A percentile compares a stretch with the other conserved stretches of the same genome.
phyloP scores from a whole-genome alignment of 2,797 vertebrate genomes.

The Mormyrops attenuatus region DNA sequence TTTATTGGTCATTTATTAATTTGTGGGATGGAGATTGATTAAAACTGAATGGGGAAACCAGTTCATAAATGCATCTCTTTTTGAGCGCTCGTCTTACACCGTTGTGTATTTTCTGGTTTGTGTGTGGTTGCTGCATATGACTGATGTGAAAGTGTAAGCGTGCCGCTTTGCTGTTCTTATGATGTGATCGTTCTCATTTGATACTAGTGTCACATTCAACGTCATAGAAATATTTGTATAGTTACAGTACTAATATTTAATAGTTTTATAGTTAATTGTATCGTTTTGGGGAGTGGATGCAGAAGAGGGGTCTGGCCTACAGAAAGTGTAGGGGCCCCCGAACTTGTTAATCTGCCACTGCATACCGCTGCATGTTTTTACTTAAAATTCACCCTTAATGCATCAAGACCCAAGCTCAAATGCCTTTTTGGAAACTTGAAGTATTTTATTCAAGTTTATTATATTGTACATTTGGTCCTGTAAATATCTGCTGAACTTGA shows the following conservation, averaged over 20 bases:
- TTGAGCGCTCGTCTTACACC: not conserved
- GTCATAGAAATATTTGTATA: not conserved
- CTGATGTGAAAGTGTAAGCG: not conserved
- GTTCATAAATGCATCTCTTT: not conserved
- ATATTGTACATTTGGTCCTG: not conserved
- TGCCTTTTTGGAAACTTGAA: not conserved
- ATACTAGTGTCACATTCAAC: not conserved
- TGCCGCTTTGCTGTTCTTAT: not conserved
- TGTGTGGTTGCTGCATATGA: not conserved
- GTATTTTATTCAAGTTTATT: not conserved
- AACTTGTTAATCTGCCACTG: not conserved
- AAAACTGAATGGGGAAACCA: too few relatives aligned
- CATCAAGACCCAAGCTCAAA: not conserved
- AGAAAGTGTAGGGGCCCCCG: not conserved
- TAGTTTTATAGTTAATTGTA: not conserved
- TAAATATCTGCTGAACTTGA: not conserved
- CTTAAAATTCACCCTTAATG: not conserved
- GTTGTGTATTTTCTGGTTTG: not conserved
- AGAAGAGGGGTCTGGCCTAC: not conserved
- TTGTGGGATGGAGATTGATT: too few relatives aligned
- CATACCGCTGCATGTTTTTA: not conserved
- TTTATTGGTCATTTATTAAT: too few relatives aligned
- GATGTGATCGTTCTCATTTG: not conserved
- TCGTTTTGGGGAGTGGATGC: not conserved
- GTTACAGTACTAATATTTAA: not conserved